A percentile compares a stretch with the other conserved stretches of the same genome.
Conservation (phyloP, 2,113 vertebrate genomes). For the Upupa epops region DNA sequence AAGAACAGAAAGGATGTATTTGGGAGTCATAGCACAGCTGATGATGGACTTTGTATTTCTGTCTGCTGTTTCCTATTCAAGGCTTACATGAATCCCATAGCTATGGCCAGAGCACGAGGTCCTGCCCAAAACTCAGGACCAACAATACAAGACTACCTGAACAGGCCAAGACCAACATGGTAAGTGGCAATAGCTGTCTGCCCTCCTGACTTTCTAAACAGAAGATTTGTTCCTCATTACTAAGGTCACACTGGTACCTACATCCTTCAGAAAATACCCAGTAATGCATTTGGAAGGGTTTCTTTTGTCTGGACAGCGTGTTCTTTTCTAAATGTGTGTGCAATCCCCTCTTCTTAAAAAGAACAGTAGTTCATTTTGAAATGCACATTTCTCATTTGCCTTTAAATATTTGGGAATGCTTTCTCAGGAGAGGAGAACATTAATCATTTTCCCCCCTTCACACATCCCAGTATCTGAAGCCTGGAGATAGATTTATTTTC, state of each 20-base stretch:
- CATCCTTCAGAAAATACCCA: neutral
- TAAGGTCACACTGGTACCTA: neutral
- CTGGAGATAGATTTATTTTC: neutral
- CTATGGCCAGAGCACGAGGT: conserved; percentile 92
- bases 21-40: neutral
- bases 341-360: neutral
- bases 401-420: neutral
- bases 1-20: neutral
- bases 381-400: neutral
- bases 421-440: neutral
- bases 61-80: conserved; percentile 61
- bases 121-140: conserved; percentile 87
- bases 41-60: conserved; percentile 1
- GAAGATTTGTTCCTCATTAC: neutral
- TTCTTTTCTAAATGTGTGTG: neutral
- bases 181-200: conserved; percentile 67
- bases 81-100: conserved; percentile 98
- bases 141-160: conserved; percentile 96
- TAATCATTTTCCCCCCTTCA: neutral
- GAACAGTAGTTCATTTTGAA: neutral
- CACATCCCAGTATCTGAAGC: neutral
- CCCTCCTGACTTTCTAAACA: neutral
- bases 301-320: neutral
- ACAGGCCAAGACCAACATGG: conserved; percentile 97
- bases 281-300: neutral